Evolutionary conservation across 1,140 invertebrate species (phyloP).

Genomic region (Neodiprion pinetum): DNA sequence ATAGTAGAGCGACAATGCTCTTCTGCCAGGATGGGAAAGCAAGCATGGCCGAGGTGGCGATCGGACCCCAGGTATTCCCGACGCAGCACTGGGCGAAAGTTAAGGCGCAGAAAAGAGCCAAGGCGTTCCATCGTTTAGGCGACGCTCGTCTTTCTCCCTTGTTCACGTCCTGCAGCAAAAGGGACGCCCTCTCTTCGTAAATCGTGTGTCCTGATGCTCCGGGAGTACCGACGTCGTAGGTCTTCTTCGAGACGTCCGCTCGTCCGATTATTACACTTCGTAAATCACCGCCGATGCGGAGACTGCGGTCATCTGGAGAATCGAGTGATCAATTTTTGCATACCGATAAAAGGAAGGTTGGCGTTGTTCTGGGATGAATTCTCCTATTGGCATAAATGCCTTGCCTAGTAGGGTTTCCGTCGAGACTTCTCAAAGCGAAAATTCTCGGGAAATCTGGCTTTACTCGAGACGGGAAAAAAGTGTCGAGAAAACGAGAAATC

Average conservation of each 20-base stretch:
- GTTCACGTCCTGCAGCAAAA: neutral
- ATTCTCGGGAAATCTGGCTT: no score
- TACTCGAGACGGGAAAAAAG: no score
- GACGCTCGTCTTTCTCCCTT: neutral
- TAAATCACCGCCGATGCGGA: neutral
- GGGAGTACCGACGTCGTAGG: neutral
- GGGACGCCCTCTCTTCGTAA: neutral
- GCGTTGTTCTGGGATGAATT: no score
- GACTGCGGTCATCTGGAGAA: neutral
- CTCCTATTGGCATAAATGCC: no score
- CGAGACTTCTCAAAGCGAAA: no score
- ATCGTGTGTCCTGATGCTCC: neutral
- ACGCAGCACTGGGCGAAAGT: conserved; percentile 43
- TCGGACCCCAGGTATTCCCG: conserved; percentile 67
- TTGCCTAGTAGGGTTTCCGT: no score
- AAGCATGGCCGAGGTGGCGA: conserved; percentile 54
- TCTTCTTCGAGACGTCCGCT: neutral
- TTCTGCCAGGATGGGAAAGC: conserved; percentile 61
- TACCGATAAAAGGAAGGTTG: neutral
- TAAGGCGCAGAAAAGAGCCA: conserved; percentile 39
- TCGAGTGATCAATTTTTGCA: neutral
- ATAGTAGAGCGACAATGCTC: conserved; percentile 58
- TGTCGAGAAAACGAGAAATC: no score
- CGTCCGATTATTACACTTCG: neutral
- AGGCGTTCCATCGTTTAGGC: conserved; percentile 39